Evolutionary conservation across 2,113 vertebrate genomes (phyloP).

Genomic region (Cinclus mexicanus): DNA sequence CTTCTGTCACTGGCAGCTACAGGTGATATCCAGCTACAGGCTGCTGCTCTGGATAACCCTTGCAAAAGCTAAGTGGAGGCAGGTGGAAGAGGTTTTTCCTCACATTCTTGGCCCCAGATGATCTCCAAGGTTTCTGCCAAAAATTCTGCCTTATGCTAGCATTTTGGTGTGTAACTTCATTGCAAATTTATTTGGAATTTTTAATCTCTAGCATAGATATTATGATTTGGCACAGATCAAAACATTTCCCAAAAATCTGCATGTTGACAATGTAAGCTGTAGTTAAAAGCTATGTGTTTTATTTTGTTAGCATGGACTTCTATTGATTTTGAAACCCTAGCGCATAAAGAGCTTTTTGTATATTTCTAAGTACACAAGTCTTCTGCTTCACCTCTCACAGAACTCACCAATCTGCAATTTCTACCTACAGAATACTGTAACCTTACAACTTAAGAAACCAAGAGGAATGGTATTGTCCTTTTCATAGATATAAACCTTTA

Average conservation of each 20-base stretch:
- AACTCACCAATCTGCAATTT: neutral
- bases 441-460: neutral
- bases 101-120: neutral
- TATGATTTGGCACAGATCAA: neutral
- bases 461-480: neutral
- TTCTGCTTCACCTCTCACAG: neutral
- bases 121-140: neutral
- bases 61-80: neutral
- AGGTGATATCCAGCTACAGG: neutral
- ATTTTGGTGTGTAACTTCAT: neutral
- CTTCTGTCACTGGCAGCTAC: neutral
- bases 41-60: neutral
- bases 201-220: neutral
- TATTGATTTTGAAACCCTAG: neutral
- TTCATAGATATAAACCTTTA: accelerated
- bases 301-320: neutral
- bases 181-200: neutral
- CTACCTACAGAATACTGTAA: neutral
- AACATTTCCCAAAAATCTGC: neutral
- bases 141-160: neutral
- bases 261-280: neutral
- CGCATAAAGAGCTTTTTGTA: neutral
- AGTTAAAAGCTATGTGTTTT: neutral
- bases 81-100: neutral
- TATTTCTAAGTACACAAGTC: neutral